Percentiles rank a stretch among this genome's conserved stretches.
Conservation (phyloP, 2,888 invertebrate species). For the Fragum sueziense region DNA sequence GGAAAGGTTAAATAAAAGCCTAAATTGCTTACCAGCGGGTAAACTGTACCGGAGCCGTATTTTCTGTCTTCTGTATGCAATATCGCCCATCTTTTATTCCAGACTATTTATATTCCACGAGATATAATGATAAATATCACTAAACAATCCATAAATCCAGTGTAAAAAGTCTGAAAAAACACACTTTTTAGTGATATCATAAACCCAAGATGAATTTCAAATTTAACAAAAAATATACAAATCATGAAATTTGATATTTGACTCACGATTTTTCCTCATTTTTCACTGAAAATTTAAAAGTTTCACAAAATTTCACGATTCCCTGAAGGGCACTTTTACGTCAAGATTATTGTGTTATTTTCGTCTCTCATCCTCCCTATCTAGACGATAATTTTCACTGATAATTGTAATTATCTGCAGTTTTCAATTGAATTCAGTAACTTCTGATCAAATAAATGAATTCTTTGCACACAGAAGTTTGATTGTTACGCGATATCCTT, state of each 20-base stretch:
- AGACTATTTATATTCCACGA: background rate
- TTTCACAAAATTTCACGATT: background rate
- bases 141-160: background rate
- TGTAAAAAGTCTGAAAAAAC: background rate
- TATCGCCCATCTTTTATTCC: background rate
- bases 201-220: background rate
- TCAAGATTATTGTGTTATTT: background rate
- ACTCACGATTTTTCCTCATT: slow-evolving; percentile 5
- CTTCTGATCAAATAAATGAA: background rate
- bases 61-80: slow-evolving; percentile 7
- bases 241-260: slow-evolving; percentile 14
- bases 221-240: slow-evolving; percentile 1
- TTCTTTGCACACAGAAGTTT: background rate
- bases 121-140: too few species aligned
- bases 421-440: background rate
- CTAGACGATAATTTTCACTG: background rate
- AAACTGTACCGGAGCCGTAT: slow-evolving; percentile 49
- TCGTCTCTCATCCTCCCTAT: background rate
- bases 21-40: slow-evolving; percentile 44
- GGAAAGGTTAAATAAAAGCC: too few species aligned
- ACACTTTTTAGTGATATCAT: background rate
- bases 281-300: background rate
- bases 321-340: background rate
- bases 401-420: background rate
- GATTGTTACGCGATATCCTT: background rate